phyloP scores from a whole-genome alignment of 2,888 invertebrate genomes.

The Ophraella communa region DNA sequence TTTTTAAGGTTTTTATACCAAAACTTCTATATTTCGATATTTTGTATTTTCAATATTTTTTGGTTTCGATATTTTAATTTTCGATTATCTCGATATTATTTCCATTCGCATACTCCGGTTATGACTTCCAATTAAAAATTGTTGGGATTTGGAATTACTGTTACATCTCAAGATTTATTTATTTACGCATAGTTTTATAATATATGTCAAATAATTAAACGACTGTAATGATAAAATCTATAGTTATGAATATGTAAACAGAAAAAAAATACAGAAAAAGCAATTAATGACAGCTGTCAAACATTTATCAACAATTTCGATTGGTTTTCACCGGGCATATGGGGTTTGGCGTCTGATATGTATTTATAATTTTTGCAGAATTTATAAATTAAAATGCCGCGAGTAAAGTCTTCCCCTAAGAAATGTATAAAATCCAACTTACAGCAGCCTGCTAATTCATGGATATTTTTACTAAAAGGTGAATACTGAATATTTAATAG shows the following conservation, averaged over 20 bases:
- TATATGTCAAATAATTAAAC: too few relatives aligned
- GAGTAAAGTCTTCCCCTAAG: conserved; percentile 65
- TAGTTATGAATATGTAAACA: not conserved
- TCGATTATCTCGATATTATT: too few relatives aligned
- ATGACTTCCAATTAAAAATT: too few relatives aligned
- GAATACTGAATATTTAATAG: conserved; percentile 34
- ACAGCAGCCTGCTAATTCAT: conserved; percentile 70
- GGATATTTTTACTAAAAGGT: conserved; percentile 74
- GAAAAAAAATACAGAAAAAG: not conserved
- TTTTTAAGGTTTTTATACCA: too few relatives aligned
- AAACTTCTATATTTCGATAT: too few relatives aligned
- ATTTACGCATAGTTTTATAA: too few relatives aligned
- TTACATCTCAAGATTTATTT: too few relatives aligned
- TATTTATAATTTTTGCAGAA: conserved; percentile 25
- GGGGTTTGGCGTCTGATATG: conserved; percentile 17
- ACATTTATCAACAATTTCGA: conserved; percentile 16
- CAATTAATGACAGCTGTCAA: conserved; percentile 1
- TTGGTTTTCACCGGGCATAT: conserved; percentile 19
- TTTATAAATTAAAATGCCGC: conserved; percentile 60
- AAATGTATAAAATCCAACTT: conserved; percentile 62
- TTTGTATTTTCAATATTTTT: too few relatives aligned
- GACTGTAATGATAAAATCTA: too few relatives aligned
- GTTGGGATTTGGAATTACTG: too few relatives aligned
- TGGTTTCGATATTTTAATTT: too few relatives aligned
- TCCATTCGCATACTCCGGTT: too few relatives aligned